Percentiles rank a stretch among this genome's conserved stretches.
Conservation (phyloP, 2,113 vertebrate species). For the Ia io region DNA sequence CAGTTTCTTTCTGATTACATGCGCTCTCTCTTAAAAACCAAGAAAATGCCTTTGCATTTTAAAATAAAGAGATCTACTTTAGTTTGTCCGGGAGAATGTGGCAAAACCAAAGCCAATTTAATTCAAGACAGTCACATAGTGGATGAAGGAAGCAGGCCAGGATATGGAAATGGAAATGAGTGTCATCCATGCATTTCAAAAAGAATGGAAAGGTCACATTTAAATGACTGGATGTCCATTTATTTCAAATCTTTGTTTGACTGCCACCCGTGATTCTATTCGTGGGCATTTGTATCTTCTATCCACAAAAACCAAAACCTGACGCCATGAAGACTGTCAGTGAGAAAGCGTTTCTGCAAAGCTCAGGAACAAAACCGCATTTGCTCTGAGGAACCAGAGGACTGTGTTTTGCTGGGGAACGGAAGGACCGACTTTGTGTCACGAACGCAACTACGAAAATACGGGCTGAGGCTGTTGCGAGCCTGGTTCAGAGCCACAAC, state of each 20-base stretch:
- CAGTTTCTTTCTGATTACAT: not conserved
- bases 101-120: slow-evolving; percentile 1
- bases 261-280: not conserved
- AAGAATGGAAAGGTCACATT: not conserved
- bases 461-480: slow-evolving; percentile 15
- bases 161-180: not conserved
- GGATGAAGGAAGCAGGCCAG: not conserved
- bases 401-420: not conserved
- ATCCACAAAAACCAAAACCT: not conserved
- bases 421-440: not conserved
- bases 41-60: not conserved
- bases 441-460: not conserved
- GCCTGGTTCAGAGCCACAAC: slow-evolving; percentile 63
- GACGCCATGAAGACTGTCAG: not conserved
- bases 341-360: slow-evolving; percentile 30
- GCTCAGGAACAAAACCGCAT: not conserved
- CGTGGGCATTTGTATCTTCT: not conserved
- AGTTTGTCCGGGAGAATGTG: not conserved
- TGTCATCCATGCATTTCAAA: not conserved
- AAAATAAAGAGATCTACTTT: not conserved
- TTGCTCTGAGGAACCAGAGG: not conserved
- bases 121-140: not conserved
- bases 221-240: not conserved
- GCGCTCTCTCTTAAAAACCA: not conserved
- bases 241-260: not conserved